These are phyloP conservation scores for Spilogale gracilis DNA, from an alignment of 2,113 vertebrate species.

Conservation along the genomic window DNA sequence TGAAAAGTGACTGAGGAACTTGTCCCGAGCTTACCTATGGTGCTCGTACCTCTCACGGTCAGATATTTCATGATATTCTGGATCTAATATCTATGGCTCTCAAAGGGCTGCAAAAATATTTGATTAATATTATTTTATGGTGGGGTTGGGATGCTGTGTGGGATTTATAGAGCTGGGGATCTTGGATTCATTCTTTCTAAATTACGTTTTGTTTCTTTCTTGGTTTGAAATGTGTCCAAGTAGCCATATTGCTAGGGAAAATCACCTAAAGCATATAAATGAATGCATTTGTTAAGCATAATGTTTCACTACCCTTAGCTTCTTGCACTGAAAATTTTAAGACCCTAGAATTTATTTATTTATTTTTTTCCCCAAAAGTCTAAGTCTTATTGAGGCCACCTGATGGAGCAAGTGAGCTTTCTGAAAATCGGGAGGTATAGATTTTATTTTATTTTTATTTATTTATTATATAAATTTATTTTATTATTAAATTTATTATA, in stretches of 20 bases:
- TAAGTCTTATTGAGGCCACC: neutral
- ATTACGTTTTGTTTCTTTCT: slow-evolving; percentile 50
- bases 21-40: accelerated
- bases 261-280: neutral
- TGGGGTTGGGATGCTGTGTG: neutral
- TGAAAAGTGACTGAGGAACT: neutral
- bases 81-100: neutral
- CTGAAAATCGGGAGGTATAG: neutral
- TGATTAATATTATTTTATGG: slow-evolving; percentile 21
- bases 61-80: neutral
- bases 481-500: no score
- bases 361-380: neutral
- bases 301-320: neutral
- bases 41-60: neutral
- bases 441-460: neutral
- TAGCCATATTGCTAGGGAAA: neutral
- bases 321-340: neutral
- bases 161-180: neutral
- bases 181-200: neutral
- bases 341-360: neutral
- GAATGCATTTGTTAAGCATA: neutral
- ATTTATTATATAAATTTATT: no score
- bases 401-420: neutral
- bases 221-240: slow-evolving; percentile 9
- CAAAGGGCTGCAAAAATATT: neutral